Percentiles rank a stretch among this genome's conserved stretches.
These are phyloP conservation scores for Rhabdomys dilectus DNA, from an alignment of 2,113 vertebrate species.

Conservation along the genomic window DNA sequence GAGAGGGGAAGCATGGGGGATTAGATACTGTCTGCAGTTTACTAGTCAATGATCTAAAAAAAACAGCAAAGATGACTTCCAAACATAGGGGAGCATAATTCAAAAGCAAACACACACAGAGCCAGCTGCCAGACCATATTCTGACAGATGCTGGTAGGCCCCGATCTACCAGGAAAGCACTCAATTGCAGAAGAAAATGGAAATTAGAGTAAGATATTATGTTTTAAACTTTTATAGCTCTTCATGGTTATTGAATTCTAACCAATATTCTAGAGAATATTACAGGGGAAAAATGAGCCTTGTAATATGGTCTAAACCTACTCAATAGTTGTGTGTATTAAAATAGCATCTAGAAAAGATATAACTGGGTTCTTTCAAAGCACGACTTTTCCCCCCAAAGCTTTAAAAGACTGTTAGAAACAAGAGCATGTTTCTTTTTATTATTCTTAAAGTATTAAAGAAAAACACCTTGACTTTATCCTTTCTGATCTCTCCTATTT, in stretches of 20 bases:
- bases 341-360: slow-evolving; percentile 35
- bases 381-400: slow-evolving; percentile 33
- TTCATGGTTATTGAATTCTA: slow-evolving; percentile 60
- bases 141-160: not conserved
- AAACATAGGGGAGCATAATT: not conserved
- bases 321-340: slow-evolving; percentile 57
- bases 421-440: slow-evolving; percentile 34
- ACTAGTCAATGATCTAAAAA: not conserved
- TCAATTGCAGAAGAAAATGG: slow-evolving; percentile 42
- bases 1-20: not conserved
- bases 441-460: slow-evolving; percentile 63
- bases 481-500: slow-evolving; percentile 76
- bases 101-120: not conserved
- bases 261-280: slow-evolving; percentile 49
- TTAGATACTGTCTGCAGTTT: not conserved
- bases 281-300: slow-evolving; percentile 31
- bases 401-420: slow-evolving; percentile 67
- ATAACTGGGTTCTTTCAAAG: slow-evolving; percentile 50
- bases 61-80: slow-evolving; percentile 1
- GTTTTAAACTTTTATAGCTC: slow-evolving; percentile 65
- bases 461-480: slow-evolving; percentile 79
- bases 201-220: slow-evolving; percentile 46
- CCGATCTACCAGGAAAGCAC: not conserved
- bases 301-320: slow-evolving; percentile 57
- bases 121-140: not conserved